Percentiles rank a stretch among this genome's conserved stretches.
Evolutionary conservation across 1,140 invertebrate genomes (phyloP).

Genomic region (Cryptotermes secundus): DNA sequence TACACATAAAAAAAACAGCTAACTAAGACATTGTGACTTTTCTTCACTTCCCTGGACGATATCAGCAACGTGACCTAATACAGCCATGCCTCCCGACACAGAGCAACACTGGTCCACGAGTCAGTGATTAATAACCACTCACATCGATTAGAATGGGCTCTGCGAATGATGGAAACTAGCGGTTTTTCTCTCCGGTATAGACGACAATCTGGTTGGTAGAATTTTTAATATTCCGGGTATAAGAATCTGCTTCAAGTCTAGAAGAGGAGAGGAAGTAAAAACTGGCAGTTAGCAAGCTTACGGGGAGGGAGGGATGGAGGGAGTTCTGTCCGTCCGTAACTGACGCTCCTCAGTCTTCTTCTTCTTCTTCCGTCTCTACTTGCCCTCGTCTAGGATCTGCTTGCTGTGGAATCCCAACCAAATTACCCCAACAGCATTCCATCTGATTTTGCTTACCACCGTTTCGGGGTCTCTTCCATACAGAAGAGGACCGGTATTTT

Average conservation of each 20-base stretch:
- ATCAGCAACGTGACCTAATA: too few species aligned
- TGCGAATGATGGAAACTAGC: neutral
- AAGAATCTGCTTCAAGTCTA: neutral
- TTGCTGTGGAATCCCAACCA: neutral
- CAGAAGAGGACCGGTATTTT: neutral
- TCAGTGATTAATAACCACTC: neutral
- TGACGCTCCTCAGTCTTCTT: neutral
- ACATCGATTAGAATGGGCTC: neutral
- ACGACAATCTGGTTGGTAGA: conserved; percentile 2
- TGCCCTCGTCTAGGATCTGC: neutral
- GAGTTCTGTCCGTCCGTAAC: neutral
- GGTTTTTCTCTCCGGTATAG: neutral
- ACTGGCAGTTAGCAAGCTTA: neutral
- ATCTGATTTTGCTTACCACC: neutral
- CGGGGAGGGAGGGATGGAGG: neutral
- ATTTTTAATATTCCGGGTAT: conserved; percentile 15
- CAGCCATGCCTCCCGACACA: too few species aligned
- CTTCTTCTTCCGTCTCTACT: neutral
- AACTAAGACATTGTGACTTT: too few species aligned
- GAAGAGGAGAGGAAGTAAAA: neutral
- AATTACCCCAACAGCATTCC: conserved; percentile 11
- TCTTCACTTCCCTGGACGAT: too few species aligned
- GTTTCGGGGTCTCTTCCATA: neutral
- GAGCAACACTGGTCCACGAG: too few species aligned
- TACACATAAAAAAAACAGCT: too few species aligned